These are phyloP conservation scores for Halcyon senegalensis DNA, from an alignment of 2,113 vertebrate species.

Conservation along the genomic window DNA sequence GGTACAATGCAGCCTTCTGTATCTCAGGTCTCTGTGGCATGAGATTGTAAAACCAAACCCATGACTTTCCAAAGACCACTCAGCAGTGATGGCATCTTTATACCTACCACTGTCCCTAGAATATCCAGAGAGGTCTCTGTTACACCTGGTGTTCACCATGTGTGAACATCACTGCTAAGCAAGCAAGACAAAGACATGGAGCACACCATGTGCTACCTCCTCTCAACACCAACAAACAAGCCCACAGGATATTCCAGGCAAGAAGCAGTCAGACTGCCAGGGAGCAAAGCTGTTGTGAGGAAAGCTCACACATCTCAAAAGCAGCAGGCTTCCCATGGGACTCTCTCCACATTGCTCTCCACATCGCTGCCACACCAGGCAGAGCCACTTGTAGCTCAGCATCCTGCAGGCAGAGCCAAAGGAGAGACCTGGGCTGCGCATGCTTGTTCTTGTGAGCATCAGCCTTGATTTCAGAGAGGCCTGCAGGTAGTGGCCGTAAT, in stretches of 20 bases:
- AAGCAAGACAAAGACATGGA: neutral
- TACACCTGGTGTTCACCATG: neutral
- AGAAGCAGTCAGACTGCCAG: neutral
- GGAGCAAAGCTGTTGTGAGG: neutral
- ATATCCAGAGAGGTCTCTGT: neutral
- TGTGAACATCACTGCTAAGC: accelerated
- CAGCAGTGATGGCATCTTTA: neutral
- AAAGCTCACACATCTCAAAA: neutral
- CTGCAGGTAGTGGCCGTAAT: neutral
- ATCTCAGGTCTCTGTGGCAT: neutral
- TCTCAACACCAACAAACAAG: neutral
- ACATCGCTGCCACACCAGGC: accelerated
- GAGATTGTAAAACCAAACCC: neutral
- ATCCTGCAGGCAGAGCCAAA: neutral
- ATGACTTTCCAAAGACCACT: neutral
- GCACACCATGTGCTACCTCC: accelerated
- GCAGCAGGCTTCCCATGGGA: neutral
- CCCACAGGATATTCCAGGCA: neutral
- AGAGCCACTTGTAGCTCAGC: neutral
- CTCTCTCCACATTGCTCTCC: neutral
- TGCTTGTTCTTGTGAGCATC: neutral
- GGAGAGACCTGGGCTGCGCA: neutral
- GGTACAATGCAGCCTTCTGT: neutral
- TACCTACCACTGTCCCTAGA: neutral
- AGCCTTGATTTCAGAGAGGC: neutral